Base-by-base conservation (phyloP, 2,113 vertebrate genomes). In the Brachypodius melanocephalos region DNA sequence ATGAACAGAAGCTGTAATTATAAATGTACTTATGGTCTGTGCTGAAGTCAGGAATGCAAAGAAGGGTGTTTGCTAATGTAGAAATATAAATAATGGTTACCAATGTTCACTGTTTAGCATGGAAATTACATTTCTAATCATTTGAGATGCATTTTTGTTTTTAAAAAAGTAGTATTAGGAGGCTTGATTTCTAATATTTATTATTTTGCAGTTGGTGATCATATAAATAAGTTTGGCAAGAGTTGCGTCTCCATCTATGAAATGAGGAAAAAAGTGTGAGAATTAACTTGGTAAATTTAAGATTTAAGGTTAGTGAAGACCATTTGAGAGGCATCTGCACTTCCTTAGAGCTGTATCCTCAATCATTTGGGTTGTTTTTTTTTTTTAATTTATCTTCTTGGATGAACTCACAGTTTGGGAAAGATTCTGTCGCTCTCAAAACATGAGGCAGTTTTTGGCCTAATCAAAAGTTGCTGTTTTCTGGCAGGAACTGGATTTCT, bases 1-100 rank as follows among this genome's bases (percentile, higher is more conserved):
- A 71, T 95, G 90, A 94, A 82, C 76, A 83, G 83, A 84, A 95
- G 76, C 91, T 92, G 89, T 91, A 95, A 95, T 94, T 95, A 95
- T 65, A 94, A 95, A 90, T 57, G 88, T 92, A 80, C 89, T 95
- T 82, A 52, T n/a, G 66, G 51, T 43, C 63, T 57, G 19, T 69
- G 57, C 51, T 86, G 68, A 86, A 96, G 75, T 89, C 76, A 87
- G 49, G 54, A 96, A 57, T 54, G 62, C 69, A 72, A 67, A 91
- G 77, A 71, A 67, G 63, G 15, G 21, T 26, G 28, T 88, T 82
- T 89, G 66, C 79, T 94, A 90, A 95, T 79, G 76, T 24, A 43
- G 80, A 82, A 90, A 65, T 73, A 75, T 54, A 88, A 96, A 87
- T 86, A 90, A 93, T 46, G 19, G 54, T 52, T 84, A 65, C n/a